Conservation (phyloP, 2,113 vertebrate species). For the Pithys albifrons region DNA sequence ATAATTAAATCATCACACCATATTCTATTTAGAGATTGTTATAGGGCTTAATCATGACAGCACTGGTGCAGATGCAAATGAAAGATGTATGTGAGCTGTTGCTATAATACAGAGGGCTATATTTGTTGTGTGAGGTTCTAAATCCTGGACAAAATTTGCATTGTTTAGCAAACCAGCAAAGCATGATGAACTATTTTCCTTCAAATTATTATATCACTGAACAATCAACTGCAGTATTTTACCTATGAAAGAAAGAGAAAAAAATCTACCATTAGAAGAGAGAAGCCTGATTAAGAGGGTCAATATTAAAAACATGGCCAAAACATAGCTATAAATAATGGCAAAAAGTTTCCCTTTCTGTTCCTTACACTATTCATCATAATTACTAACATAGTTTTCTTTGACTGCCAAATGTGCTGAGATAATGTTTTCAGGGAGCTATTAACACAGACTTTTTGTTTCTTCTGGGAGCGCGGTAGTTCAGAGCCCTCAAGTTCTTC, state of each 20-base stretch:
- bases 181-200: neutral
- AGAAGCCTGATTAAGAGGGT: neutral
- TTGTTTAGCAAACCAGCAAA: neutral
- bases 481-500: neutral
- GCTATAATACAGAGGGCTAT: neutral
- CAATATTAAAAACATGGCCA: neutral
- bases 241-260: neutral
- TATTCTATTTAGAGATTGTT: neutral
- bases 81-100: neutral
- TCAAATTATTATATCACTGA: neutral
- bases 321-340: neutral
- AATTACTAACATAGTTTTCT: neutral
- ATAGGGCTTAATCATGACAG: neutral
- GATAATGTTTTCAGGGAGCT: neutral
- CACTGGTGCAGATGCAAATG: neutral
- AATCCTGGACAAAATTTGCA: neutral
- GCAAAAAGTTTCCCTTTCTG: neutral
- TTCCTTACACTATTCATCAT: neutral
- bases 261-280: neutral
- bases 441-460: neutral
- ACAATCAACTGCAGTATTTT: neutral
- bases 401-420: neutral
- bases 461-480: neutral
- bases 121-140: neutral
- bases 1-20: neutral